phyloP scores from a whole-genome alignment of 2,797 vertebrate species.

The Nothura maculosa region DNA sequence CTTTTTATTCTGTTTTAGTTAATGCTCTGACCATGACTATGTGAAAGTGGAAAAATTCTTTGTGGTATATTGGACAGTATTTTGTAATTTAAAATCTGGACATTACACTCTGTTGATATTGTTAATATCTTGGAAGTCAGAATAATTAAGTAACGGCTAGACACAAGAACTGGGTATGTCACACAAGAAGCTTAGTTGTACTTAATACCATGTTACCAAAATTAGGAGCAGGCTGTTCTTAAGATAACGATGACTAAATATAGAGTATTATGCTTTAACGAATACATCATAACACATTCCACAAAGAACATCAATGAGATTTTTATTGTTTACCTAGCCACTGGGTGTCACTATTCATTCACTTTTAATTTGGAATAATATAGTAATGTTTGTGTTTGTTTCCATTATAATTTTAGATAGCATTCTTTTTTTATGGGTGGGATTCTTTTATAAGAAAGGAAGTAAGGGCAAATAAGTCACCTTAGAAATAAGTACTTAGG shows the following conservation, averaged over 20 bases:
- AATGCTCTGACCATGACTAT: not conserved
- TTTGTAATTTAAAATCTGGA: not conserved
- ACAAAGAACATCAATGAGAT: not conserved
- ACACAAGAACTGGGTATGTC: not conserved
- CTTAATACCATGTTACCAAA: not conserved
- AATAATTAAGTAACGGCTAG: not conserved
- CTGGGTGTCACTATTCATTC: conserved; percentile 67
- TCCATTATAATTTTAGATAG: accelerated
- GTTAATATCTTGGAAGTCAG: not conserved
- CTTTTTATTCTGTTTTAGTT: not conserved
- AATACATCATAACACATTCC: not conserved
- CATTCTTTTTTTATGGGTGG: not conserved
- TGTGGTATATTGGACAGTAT: not conserved
- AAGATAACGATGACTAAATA: not conserved
- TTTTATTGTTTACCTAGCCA: conserved; percentile 2
- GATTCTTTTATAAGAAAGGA: not conserved
- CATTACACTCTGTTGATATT: not conserved
- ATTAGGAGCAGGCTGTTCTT: conserved; percentile 6
- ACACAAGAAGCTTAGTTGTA: not conserved
- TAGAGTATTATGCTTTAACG: not conserved
- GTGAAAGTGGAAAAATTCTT: not conserved
- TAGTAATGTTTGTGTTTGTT: not conserved
- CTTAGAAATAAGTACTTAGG: not conserved
- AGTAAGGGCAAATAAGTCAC: not conserved
- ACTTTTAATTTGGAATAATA: not conserved